Evolutionary conservation across 2,113 vertebrate species (phyloP), one percentile per base, ranked within the genome.

Genomic region (Pristiophorus japonicus): DNA sequence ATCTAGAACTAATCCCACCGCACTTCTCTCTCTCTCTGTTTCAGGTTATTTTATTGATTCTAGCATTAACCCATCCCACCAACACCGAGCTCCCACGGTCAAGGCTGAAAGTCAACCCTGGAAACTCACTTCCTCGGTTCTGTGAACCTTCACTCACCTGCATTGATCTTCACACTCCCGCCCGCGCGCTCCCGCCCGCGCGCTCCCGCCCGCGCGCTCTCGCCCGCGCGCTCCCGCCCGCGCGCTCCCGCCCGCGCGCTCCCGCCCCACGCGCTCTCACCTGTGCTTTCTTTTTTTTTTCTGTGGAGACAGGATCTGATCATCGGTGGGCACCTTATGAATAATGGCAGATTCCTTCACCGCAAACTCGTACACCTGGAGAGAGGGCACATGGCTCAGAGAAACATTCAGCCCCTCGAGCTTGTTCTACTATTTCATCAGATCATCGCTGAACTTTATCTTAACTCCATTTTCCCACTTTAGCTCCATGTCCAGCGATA

Each of bases 271-370:
- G n/a, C n/a, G n/a, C n/a, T 0, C 92, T 96, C 98, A 97, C 99
- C 99, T 99, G 98, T 99, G 99, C 96, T 99, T 99, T 96, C 99
- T 98, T 96, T 99, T 99, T 97, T 99, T 99, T 97, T 99, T 99
- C 96, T 99, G 99, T 0, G 99, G 98, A 0, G 98, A 98, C 96
- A 98, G 98, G 97, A 98, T 98, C 95, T 98, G 97, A 96, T 99
- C 99, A 1, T 98, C 98, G 65, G 98, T 97, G 73, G 99, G 99
- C 65, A 99, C 97, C 65, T 98, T 98, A 0, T 98, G 98, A 96
- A 99, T 98, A 96, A 99, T 97, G 0, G 98, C 98, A 14, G 87
- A 90, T 96, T 99, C 99, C 97, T 99, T 99, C 96, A 98, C 98
- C 0, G 99, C 99, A 97, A 99, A 99, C 97, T 99, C 98, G 38